These are phyloP conservation scores for Formica aserva DNA, from an alignment of 2,888 invertebrate genomes.

Conservation along the genomic window DNA sequence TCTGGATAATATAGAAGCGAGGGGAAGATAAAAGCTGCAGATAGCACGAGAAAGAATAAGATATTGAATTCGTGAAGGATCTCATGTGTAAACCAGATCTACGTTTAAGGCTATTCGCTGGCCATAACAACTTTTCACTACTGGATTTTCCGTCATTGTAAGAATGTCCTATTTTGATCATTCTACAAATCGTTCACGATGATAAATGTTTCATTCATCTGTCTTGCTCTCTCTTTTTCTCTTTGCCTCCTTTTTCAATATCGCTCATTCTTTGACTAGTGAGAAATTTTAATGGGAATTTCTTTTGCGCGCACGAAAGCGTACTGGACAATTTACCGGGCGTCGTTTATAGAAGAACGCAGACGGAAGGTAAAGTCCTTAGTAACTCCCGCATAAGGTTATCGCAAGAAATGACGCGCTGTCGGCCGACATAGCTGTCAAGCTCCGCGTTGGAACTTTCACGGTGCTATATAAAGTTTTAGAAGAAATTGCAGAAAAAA, in stretches of 20 bases:
- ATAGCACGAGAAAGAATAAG: neutral
- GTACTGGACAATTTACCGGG: neutral
- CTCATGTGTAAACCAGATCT: constrained; percentile 34
- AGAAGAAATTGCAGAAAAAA: constrained; percentile 35
- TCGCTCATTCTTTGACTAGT: neutral
- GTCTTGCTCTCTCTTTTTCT: neutral
- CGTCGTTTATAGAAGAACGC: constrained; percentile 3
- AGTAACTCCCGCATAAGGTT: constrained; percentile 33
- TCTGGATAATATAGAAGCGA: neutral
- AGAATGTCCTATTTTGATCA: neutral
- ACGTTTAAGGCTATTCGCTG: constrained; percentile 5
- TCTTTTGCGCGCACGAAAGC: neutral
- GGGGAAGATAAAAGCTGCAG: neutral
- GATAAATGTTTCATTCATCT: constrained; percentile 19
- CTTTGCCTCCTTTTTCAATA: neutral
- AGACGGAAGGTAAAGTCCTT: constrained; percentile 38
- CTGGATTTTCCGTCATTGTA: neutral
- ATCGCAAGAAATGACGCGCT: constrained; percentile 37
- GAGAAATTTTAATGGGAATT: constrained; percentile 26
- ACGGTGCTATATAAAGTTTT: constrained; percentile 23
- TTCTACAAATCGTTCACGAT: neutral
- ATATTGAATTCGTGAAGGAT: constrained; percentile 2
- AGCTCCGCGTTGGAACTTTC: constrained; percentile 22
- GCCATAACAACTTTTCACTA: neutral
- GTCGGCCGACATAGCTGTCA: constrained; percentile 31